Evolutionary conservation across 2,888 invertebrate species (phyloP).

Genomic region (Molanna angustata): DNA sequence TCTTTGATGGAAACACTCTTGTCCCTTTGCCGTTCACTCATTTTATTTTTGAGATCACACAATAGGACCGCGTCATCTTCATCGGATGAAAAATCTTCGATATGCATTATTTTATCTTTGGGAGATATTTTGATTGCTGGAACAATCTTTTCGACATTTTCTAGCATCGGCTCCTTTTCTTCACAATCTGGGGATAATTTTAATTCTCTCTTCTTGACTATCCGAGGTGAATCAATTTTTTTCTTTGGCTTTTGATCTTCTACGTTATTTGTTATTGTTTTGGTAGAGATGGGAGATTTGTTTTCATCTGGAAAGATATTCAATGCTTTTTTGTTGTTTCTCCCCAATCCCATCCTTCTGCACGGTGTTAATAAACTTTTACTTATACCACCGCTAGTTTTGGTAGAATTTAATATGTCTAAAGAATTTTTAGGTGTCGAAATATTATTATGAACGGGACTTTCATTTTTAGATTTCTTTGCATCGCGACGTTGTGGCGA

Average conservation of each 20-base stretch:
- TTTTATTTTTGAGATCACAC: no score
- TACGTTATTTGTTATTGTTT: no score
- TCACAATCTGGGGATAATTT: not conserved
- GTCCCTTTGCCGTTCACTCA: no score
- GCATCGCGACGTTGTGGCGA: no score
- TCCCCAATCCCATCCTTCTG: constrained; percentile 53
- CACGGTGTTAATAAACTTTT: constrained; percentile 54
- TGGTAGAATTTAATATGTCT: constrained; percentile 41
- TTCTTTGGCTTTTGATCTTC: not conserved
- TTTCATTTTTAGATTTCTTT: constrained; percentile 8
- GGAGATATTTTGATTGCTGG: no score
- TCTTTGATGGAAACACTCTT: no score
- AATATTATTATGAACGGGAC: not conserved
- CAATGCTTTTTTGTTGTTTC: constrained; percentile 35
- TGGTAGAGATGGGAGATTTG: constrained; percentile 8
- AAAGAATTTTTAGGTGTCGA: not conserved
- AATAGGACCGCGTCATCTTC: no score
- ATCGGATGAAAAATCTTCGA: no score
- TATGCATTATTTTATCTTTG: no score
- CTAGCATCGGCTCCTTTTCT: no score
- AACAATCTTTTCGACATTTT: constrained; percentile 6
- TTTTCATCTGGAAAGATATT: constrained; percentile 11
- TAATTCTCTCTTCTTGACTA: not conserved
- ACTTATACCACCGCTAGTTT: constrained; percentile 53
- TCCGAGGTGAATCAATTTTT: not conserved